Conservation (phyloP, 2,113 vertebrate genomes). For the Nothoprocta perdicaria region DNA sequence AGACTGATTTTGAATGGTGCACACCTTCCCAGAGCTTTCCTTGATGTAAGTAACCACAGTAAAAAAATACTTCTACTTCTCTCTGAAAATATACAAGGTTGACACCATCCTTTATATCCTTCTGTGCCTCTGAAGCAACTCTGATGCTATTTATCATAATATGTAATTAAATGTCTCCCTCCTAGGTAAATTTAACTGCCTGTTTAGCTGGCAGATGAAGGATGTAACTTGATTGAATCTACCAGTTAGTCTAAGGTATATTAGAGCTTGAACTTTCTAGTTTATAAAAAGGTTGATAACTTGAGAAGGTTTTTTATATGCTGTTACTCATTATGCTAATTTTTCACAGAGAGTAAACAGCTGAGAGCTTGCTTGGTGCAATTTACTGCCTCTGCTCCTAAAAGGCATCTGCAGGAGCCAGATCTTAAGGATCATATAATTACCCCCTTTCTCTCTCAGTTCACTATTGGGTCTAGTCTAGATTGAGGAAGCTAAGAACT, state of each 20-base stretch:
- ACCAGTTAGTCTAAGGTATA: not conserved
- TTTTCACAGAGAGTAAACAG: not conserved
- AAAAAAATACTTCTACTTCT: not conserved
- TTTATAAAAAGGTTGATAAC: not conserved
- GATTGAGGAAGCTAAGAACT: not conserved
- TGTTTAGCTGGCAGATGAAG: not conserved
- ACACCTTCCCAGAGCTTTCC: not conserved
- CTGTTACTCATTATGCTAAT: not conserved
- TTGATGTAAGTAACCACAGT: not conserved
- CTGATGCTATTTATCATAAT: not conserved
- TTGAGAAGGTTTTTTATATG: not conserved
- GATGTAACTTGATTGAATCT: not conserved
- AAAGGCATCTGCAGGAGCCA: not conserved
- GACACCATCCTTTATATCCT: not conserved
- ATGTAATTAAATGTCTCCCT: not conserved
- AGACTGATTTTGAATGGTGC: not conserved
- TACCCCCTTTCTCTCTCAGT: not conserved
- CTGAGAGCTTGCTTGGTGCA: not conserved
- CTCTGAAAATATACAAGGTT: not conserved
- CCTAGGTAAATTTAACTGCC: not conserved
- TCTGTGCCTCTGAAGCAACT: not conserved
- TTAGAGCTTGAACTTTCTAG: not conserved
- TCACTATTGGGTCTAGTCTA: not conserved
- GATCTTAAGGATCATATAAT: not conserved
- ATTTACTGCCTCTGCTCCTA: not conserved